Conservation (phyloP, 30 jellyfish, hydroid and myxozoan species). For the Sanderia malayensis region DNA sequence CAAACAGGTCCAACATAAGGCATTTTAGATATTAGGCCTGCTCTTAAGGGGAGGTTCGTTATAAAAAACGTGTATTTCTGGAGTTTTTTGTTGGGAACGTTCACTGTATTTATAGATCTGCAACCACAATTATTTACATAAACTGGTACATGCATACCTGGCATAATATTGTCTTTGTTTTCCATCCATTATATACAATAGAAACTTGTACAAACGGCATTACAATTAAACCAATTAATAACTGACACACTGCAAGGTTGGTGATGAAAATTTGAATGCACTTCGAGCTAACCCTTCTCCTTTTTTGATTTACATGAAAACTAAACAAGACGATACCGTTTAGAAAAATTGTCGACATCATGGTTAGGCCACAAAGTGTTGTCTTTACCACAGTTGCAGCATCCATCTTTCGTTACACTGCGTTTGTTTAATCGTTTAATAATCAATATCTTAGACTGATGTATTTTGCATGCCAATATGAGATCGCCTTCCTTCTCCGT, state of each 20-base stretch:
- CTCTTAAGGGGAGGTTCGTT: too few species aligned
- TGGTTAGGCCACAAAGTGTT: constrained; percentile 35
- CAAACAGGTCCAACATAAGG: too few species aligned
- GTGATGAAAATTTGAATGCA: constrained; percentile 51
- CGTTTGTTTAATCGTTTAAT: too few species aligned
- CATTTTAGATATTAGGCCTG: too few species aligned
- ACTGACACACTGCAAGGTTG: constrained; percentile 66
- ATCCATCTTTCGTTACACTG: constrained; percentile 17
- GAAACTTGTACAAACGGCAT: constrained; percentile 64
- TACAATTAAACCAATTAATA: constrained; percentile 52
- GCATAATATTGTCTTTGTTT: constrained; percentile 23
- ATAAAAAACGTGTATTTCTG: too few species aligned
- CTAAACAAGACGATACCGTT: constrained; percentile 33
- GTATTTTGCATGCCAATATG: too few species aligned
- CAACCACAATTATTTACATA: neutral
- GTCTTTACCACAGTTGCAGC: constrained; percentile 24
- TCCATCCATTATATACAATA: constrained; percentile 46
- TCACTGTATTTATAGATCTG: too few species aligned
- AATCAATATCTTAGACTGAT: too few species aligned
- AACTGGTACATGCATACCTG: constrained; percentile 22
- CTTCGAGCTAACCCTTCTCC: constrained; percentile 37
- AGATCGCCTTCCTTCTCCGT: too few species aligned
- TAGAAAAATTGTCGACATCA: constrained; percentile 34
- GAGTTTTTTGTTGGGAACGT: too few species aligned
- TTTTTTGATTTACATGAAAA: constrained; percentile 23